phyloP scores from a whole-genome alignment of 2,797 vertebrate genomes.

The Gymnothorax reevesii region DNA sequence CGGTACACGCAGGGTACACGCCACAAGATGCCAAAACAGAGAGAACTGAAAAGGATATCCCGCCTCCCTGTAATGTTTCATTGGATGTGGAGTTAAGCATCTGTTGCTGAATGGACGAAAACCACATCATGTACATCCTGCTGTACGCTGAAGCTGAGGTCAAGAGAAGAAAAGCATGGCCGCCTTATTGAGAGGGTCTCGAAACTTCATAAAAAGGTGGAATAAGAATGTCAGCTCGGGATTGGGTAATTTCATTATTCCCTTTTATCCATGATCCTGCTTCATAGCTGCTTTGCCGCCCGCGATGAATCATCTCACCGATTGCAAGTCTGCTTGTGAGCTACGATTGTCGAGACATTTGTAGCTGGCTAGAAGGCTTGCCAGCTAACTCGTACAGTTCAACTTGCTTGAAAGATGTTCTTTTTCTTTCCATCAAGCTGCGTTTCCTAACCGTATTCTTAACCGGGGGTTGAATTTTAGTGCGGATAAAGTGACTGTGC shows the following conservation, averaged over 20 bases:
- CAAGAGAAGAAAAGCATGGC: constrained; percentile 77
- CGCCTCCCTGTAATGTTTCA: constrained; percentile 31
- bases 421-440: background rate
- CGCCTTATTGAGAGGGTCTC: constrained; percentile 70
- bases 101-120: constrained; percentile 56
- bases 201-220: constrained; percentile 64
- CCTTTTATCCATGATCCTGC: background rate
- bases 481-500: background rate
- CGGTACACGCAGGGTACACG: background rate
- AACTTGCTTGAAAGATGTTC: background rate
- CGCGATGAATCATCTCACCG: background rate
- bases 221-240: constrained; percentile 65
- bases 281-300: background rate
- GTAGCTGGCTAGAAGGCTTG: background rate
- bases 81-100: background rate
- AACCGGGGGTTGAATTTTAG: background rate
- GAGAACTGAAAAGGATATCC: constrained; percentile 19
- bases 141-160: constrained; percentile 53
- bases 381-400: background rate
- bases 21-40: constrained; percentile 15
- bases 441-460: background rate
- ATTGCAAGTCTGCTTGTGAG: background rate
- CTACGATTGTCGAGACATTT: background rate
- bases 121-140: constrained; percentile 36
- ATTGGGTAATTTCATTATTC: constrained; percentile 62